Evolutionary conservation across 2,113 vertebrate species (phyloP), one percentile per base, ranked within the genome.

Genomic region (Percina caprodes): DNA sequence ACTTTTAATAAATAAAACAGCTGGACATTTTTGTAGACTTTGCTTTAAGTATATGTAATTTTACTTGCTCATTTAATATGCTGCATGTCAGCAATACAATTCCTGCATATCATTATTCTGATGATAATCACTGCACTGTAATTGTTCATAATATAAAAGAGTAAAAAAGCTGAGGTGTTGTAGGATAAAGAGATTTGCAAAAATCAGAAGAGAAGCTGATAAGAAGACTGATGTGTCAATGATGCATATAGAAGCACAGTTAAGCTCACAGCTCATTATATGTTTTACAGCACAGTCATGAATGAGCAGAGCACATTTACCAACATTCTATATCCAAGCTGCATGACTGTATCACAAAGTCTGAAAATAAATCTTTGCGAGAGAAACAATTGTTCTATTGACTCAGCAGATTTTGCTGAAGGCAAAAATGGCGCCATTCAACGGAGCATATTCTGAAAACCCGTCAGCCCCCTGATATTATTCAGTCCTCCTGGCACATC

Each of bases 321-420:
- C 70, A 78, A 56, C 66, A 65, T 68, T 82, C n/a, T 80, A 56
- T 26, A 86, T 86, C 74, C 56, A 69, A 69, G 71, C 46, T 13
- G 49, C 74, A 74, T 79, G 86, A 91, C 80, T 80, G 76, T 21
- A 83, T 83, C 74, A 74, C 73, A 61, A 42, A 85, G 58, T 76
- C 46, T 75, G 69, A 86, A 83, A 85, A 84, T 72, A 86, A 83
- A 84, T 72, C 78, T 66, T 75, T 89, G 71, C 82, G 74, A 77
- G 68, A 82, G 77, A 89, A 82, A 90, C 81, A 89, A 90, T 84
- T 80, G 82, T 89, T 89, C 82, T 87, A 72, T 70, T 86, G 89
- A 92, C 77, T 92, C 90, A 92, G 88, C 87, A 90, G 48, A 84
- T 90, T 91, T 86, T 23, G 83, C 86, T 86, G 87, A 91, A 91